Evolutionary conservation across 2,888 invertebrate species (phyloP).

Genomic region (Oxyscelio sp.): DNA sequence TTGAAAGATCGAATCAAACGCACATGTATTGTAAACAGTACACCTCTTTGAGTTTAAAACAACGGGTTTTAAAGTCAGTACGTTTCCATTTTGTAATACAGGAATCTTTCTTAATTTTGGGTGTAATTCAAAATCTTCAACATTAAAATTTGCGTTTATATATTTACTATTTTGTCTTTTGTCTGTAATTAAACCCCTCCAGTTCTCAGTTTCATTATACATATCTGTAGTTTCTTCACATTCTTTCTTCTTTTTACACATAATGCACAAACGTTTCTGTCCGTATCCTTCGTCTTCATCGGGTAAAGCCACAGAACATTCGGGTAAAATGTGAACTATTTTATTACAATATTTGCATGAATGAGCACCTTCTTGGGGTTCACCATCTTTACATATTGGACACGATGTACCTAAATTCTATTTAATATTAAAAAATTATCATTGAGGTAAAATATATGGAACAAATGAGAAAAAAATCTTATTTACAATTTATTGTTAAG

Average conservation of each 20-base stretch:
- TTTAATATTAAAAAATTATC: too few relatives aligned
- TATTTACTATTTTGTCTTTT: background rate
- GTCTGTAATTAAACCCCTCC: background rate
- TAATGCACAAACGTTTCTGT: constrained; percentile 33
- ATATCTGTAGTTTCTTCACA: background rate
- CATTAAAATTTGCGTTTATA: constrained; percentile 6
- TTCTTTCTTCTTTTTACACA: background rate
- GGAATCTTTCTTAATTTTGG: constrained; percentile 11
- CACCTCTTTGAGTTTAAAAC: background rate
- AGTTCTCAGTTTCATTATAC: background rate
- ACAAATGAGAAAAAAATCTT: too few relatives aligned
- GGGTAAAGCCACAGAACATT: constrained; percentile 22
- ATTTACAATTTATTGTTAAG: too few relatives aligned
- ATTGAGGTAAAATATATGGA: too few relatives aligned
- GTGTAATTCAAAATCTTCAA: background rate
- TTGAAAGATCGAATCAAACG: constrained; percentile 6
- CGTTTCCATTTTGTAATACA: constrained; percentile 14
- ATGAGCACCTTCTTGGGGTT: background rate
- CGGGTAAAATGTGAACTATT: constrained; percentile 35
- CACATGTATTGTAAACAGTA: background rate
- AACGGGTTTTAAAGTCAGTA: background rate
- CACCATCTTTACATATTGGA: too few relatives aligned
- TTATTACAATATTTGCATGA: background rate
- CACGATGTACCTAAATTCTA: too few relatives aligned
- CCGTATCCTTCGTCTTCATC: constrained; percentile 57